Conservation (phyloP, 2,797 vertebrate genomes). For the Chelidonichthys spinosus region DNA sequence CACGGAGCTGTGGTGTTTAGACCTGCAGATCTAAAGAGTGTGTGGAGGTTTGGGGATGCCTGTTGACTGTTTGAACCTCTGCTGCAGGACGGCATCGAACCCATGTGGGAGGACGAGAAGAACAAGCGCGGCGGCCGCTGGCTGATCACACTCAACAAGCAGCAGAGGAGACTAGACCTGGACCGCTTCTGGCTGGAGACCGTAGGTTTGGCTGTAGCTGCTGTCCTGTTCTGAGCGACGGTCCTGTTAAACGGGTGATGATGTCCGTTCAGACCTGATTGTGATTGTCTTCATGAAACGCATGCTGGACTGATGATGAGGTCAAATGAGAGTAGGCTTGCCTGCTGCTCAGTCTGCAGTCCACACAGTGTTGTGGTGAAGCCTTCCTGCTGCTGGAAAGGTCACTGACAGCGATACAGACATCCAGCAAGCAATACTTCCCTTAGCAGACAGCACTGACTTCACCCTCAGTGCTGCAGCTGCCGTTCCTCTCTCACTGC, state of each 20-base stretch:
- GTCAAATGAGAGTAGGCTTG: conserved; percentile 12
- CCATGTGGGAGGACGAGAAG: conserved; percentile 99
- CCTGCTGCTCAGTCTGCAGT: conserved; percentile 11
- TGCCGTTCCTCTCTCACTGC: not conserved
- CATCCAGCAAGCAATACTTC: not conserved
- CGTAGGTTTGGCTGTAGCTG: conserved; percentile 77
- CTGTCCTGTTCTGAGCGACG: conserved; percentile 1
- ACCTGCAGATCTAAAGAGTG: too few species aligned
- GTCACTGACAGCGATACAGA: conserved; percentile 46
- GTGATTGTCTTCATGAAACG: not conserved
- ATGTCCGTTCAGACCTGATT: not conserved
- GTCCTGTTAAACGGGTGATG: conserved; percentile 19
- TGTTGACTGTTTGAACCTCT: conserved; percentile 45
- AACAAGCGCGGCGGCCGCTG: conserved; percentile 97
- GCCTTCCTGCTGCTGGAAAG: conserved; percentile 33
- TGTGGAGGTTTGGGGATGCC: not conserved
- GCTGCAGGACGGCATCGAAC: conserved; percentile 94
- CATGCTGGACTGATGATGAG: not conserved
- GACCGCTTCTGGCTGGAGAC: conserved; percentile 99
- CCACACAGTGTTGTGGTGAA: conserved; percentile 11
- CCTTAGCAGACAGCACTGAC: conserved; percentile 31
- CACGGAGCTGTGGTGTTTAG: too few species aligned
- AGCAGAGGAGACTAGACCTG: conserved; percentile 95
- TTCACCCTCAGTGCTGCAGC: conserved; percentile 15
- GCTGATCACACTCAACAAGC: conserved; percentile 97